phyloP scores from a whole-genome alignment of 2,113 vertebrate genomes.

The Pelodiscus sinensis region DNA sequence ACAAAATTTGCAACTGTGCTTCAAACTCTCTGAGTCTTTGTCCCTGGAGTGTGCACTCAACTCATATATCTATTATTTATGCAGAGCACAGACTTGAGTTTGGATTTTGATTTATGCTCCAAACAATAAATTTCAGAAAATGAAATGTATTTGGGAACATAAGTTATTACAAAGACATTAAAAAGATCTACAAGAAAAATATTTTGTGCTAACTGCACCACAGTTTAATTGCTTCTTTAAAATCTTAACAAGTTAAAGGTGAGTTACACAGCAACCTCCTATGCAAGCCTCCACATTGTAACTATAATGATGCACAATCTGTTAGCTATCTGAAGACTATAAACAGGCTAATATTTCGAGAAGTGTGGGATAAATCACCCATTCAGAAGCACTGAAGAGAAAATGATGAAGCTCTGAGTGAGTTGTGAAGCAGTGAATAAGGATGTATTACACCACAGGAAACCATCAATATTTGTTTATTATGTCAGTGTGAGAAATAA shows the following conservation, averaged over 20 bases:
- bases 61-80: background rate
- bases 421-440: constrained; percentile 72
- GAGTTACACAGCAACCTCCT: constrained; percentile 29
- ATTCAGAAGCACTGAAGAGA: constrained; percentile 69
- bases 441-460: constrained; percentile 73
- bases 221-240: constrained; percentile 1
- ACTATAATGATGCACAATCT: constrained; percentile 61
- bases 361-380: constrained; percentile 72
- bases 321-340: constrained; percentile 61
- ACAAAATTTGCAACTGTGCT: rapidly evolving
- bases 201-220: background rate
- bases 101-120: background rate
- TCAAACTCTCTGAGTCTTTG: background rate
- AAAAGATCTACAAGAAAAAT: background rate
- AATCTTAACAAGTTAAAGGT: constrained; percentile 29
- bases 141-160: background rate
- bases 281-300: constrained; percentile 29
- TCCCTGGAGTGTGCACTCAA: background rate
- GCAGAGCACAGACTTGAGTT: background rate
- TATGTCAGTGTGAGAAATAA: constrained; percentile 73
- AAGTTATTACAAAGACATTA: background rate
- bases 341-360: constrained; percentile 72
- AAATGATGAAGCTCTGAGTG: constrained; percentile 72
- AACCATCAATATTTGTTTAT: constrained; percentile 82
- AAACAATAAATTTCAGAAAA: constrained; percentile 4